Evolutionary conservation across 2,113 vertebrate species (phyloP).

Genomic region (Peromyscus maniculatus): DNA sequence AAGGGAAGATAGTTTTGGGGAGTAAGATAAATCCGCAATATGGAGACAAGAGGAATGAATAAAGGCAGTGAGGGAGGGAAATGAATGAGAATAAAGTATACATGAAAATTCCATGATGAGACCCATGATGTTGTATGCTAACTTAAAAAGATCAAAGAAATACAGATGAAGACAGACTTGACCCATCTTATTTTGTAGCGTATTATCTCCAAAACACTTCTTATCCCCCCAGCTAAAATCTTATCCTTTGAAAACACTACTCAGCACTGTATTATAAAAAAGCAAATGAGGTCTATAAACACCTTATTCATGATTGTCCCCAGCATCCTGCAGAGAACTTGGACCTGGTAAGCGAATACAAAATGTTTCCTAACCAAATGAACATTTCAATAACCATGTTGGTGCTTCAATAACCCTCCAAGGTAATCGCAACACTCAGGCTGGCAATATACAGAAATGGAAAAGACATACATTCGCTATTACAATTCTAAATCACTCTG

Average conservation of each 20-base stretch:
- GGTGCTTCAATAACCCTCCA: neutral
- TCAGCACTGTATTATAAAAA: neutral
- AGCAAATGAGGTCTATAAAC: neutral
- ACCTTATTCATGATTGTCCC: neutral
- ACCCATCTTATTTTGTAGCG: neutral
- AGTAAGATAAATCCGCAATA: neutral
- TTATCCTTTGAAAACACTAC: neutral
- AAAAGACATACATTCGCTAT: neutral
- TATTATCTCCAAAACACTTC: conserved; percentile 9
- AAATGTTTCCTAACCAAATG: conserved; percentile 37
- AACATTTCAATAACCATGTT: neutral
- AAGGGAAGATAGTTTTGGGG: neutral
- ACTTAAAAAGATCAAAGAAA: neutral
- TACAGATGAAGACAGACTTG: neutral
- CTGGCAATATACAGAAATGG: neutral
- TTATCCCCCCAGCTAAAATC: neutral
- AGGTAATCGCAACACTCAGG: neutral
- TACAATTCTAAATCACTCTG: conserved; percentile 34
- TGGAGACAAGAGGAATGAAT: neutral
- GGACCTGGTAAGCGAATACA: conserved; percentile 2
- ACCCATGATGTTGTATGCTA: neutral
- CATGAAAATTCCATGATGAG: neutral
- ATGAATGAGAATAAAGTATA: neutral
- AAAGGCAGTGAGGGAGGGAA: neutral
- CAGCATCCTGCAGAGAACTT: neutral